A percentile compares a stretch with the other conserved stretches of the same genome.
phyloP scores from a whole-genome alignment of 2,113 vertebrate genomes.

The Mobula hypostoma region DNA sequence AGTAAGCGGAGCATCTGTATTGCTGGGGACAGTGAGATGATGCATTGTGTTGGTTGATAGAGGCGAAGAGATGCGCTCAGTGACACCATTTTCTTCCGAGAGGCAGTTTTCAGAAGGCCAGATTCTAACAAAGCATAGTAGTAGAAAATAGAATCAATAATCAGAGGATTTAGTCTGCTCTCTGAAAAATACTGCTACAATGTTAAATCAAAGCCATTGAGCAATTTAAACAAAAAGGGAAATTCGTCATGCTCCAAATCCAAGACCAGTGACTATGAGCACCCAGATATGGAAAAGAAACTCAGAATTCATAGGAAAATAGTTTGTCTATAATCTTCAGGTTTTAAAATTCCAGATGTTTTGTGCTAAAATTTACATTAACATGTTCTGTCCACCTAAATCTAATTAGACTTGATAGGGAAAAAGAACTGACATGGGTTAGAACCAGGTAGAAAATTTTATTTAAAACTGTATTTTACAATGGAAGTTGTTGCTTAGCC shows the following conservation, averaged over 20 bases:
- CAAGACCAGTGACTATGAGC: background rate
- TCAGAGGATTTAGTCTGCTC: background rate
- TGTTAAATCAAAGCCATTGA: background rate
- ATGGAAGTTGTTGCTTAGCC: background rate
- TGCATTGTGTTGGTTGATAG: slow-evolving; percentile 61
- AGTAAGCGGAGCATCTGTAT: slow-evolving; percentile 70
- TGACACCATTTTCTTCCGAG: slow-evolving; percentile 83
- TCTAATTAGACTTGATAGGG: background rate
- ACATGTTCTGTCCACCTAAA: background rate
- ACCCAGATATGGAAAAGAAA: no score
- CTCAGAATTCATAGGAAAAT: background rate
- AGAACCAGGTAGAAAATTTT: background rate
- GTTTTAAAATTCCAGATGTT: background rate
- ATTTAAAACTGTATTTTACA: background rate
- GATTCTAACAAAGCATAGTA: slow-evolving; percentile 73
- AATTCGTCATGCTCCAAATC: background rate
- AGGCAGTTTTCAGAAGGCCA: slow-evolving; percentile 75
- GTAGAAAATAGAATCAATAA: slow-evolving; percentile 7
- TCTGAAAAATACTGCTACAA: no score
- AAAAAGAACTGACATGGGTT: background rate
- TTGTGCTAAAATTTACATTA: background rate
- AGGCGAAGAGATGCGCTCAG: slow-evolving; percentile 76
- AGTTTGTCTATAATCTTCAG: background rate
- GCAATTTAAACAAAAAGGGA: background rate
- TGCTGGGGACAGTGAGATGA: slow-evolving; percentile 61